Evolutionary conservation across 2,797 vertebrate genomes (phyloP), one percentile per base, ranked within the genome.

Genomic region (Crocidura indochinensis): DNA sequence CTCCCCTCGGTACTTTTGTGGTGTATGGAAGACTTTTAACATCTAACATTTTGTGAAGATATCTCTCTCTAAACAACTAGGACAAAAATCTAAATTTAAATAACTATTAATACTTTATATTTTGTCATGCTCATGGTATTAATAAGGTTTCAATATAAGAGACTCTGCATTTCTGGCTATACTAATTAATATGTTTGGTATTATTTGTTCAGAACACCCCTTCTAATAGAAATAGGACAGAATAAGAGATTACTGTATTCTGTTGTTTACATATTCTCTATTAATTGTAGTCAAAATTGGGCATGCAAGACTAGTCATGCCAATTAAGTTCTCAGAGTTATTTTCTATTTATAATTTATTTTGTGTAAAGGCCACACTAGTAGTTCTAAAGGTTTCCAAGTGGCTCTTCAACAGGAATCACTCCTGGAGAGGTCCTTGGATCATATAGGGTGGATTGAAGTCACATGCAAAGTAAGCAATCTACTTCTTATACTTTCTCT

Each of bases 241-340:
- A 20, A 60, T 1, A 60, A 69, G 7, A 77, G 7, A 6, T 0
- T 8, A 6, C 2, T 49, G 5, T 24, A 0, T 38, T 60, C 7
- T 11, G 46, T 44, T 65, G 3, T 60, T 93, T 67, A 15, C 2
- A 38, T 38, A 38, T 38, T 29, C 10, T 60, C 19, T 82, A 24
- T 46, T 7, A 8, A n/a, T n/a, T 31, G 15, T 26, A 46, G 10
- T 84, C 20, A 72, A 31, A 6, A 44, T 10, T 60, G 80, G 67
- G 47, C 0, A 0, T 15, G 27, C 10, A 11, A 91, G n/a, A 29
- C 24, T 4, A 0, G 0, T 38, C 38, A 38, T 38, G 38, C 2
- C 38, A 38, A 38, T 38, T 38, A 38, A 38, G 38, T 38, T 38
- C 38, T 38, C 38, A 38, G 38, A 38, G 38, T 38, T 38, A 5